These are phyloP conservation scores for Scyliorhinus canicula DNA, from an alignment of 2,797 vertebrate species.

Conservation along the genomic window DNA sequence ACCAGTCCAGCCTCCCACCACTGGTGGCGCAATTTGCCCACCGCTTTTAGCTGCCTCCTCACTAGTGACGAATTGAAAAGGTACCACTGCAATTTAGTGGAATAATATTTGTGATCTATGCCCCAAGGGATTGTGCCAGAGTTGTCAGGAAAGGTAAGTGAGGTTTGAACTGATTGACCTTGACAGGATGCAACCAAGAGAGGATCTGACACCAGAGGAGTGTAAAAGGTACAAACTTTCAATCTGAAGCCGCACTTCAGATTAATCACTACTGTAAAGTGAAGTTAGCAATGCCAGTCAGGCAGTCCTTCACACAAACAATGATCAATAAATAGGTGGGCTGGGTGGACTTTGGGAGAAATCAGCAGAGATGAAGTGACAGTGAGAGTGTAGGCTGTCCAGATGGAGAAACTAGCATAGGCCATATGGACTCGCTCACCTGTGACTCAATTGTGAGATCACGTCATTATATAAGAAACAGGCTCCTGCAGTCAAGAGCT, in stretches of 20 bases:
- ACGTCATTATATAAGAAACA: conserved; percentile 15
- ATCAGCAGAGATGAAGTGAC: background rate
- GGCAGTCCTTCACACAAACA: background rate
- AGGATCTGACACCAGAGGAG: background rate
- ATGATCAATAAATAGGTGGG: background rate
- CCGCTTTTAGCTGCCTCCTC: too few relatives aligned
- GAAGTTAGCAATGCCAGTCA: background rate
- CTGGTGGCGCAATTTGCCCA: too few relatives aligned
- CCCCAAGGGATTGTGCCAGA: too few relatives aligned
- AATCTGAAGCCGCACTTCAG: background rate
- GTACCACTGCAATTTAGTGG: too few relatives aligned
- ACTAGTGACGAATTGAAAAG: too few relatives aligned
- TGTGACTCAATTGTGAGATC: background rate
- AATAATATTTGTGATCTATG: too few relatives aligned
- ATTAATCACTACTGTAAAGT: background rate
- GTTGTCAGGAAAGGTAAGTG: too few relatives aligned
- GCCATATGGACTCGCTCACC: conserved; percentile 6
- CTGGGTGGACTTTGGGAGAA: background rate
- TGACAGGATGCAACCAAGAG: background rate
- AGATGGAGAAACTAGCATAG: background rate
- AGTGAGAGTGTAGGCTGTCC: background rate
- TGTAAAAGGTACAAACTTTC: background rate
- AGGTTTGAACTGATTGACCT: background rate
- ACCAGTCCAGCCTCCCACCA: too few relatives aligned
- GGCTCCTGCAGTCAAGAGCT: background rate